Evolutionary conservation across 2,888 invertebrate genomes (phyloP), one percentile per base, ranked within the genome.

Genomic region (Drosophila yooni): DNA sequence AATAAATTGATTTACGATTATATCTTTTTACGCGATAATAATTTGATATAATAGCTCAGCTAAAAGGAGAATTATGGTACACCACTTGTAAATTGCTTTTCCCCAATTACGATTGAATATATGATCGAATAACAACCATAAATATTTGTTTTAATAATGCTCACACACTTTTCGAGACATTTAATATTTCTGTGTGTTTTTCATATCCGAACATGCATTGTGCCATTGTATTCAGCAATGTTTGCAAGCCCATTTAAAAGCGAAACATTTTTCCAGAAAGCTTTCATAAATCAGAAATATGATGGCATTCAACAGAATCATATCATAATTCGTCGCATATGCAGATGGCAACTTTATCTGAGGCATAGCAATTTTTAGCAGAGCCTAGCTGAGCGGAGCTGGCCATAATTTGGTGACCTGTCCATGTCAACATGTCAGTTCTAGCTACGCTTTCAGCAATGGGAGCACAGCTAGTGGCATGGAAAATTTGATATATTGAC

Each of bases 401-500:
- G 64, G 40, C 59, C 59, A 67, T 63, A 74, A 74, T 77, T 79
- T 43, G 21, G 43, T 50, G 57, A 66, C 54, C 65, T 60, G 70
- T 62, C 62, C 62, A 34, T 74, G 74, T 59, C 68, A 43, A 60
- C 62, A 52, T 56, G 27, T 56, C 56, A 56, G 18, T 18, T 36
- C 18, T 25, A 11, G 63, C 27, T 18, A 40, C 43, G 18, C 31
- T 38, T 40, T 57, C 21, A 61, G 40, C 51, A 52, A 27, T 52
- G 6, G 21, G 52, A 29, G 33, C 53, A 25, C 34, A 53, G 59
- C 50, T 57, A 79, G 76, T 75, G 75, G 62, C 36, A 63, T 67
- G 80, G 66, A 77, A 77, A 79, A 75, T 69, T 52, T 81, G 59
- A 76, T 68, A 59, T 81, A 71, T 80, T 58, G 62, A 64, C 43